Conservation (phyloP, 2,113 vertebrate genomes). For the Ranitomeya variabilis region DNA sequence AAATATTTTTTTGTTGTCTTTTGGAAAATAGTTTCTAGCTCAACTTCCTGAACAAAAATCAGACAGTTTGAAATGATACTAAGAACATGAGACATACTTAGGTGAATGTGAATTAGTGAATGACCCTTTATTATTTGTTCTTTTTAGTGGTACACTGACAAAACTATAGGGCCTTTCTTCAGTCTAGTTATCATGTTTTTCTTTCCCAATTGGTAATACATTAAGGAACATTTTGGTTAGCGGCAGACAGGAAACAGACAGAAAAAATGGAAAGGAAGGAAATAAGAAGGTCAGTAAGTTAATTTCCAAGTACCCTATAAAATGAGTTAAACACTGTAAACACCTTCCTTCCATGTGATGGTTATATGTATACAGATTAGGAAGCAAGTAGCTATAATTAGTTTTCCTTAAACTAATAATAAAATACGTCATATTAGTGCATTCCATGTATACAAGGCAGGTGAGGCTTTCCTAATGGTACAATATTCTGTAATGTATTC, state of each 20-base stretch:
- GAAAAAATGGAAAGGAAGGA: constrained; percentile 50
- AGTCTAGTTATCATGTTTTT: constrained; percentile 51
- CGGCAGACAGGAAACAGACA: constrained; percentile 56
- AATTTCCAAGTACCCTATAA: constrained; percentile 42
- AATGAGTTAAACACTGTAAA: constrained; percentile 37
- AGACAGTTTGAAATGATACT: not conserved
- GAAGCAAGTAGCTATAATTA: not conserved
- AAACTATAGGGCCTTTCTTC: constrained; percentile 41
- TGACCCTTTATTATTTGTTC: constrained; percentile 51
- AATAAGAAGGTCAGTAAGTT: constrained; percentile 55
- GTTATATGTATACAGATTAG: constrained; percentile 22
- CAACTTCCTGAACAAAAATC: not conserved
- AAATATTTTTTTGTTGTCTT: not conserved
- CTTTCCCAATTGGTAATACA: constrained; percentile 56
- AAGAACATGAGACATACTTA: constrained; percentile 1
- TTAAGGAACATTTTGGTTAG: constrained; percentile 49
- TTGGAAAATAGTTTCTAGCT: not conserved
- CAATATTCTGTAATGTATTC: not conserved
- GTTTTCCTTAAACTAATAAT: not conserved
- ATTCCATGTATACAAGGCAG: not conserved
- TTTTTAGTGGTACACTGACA: constrained; percentile 36
- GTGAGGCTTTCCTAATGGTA: not conserved
- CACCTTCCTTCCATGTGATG: constrained; percentile 7
- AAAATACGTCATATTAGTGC: not conserved
- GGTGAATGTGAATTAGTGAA: constrained; percentile 35